Evolutionary conservation across 2,888 invertebrate species (phyloP), one percentile per base, ranked within the genome.

Genomic region (Dryocosmus kuriphilus): DNA sequence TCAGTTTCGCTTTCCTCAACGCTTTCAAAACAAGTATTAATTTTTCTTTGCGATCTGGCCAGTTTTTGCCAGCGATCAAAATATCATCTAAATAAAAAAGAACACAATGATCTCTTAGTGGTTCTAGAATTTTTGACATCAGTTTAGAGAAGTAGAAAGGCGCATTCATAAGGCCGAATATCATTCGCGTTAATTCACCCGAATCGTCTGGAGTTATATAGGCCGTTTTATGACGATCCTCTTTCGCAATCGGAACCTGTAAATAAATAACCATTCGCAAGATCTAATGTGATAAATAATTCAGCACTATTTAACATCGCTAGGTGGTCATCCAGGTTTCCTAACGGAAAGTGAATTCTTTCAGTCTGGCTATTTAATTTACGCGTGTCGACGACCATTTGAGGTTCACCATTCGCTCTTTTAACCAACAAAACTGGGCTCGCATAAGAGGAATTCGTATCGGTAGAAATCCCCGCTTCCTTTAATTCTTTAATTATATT

Each of bases 61-160:
- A 86, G n/a, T 77, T 74, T 4, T n/a, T 73, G 11, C 82, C 85
- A 0, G 83, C 80, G 0, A 87, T 80, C 5, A 88, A 60, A 5
- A 88, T 75, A 57, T 88, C 89, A 61, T 89, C 88, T 0, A 89
- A 19, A 55, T 88, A 89, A 16, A 82, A 85, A 9, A 86, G n/a
- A 7, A 81, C 78, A 5, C 80, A 74, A 7, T 77, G 75, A 55
- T 82, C 80, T 22, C 77, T 77, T 32, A 87, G 35, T 2, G 76
- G 77, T n/a, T 77, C 62, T 8, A 30, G 16, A 19, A 57, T 11
- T 57, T 11, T 57, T 57, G 22, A 14, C 24, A 57, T 57, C 2
- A 57, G 57, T 24, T 57, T 57, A 5, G 24, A 57, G n/a, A 57
- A 89, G 11, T 82, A 85, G 1, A 77, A 77, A 4, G 85, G 84